Evolutionary conservation across 2,113 vertebrate species (phyloP).

Genomic region (Gobio gobio): DNA sequence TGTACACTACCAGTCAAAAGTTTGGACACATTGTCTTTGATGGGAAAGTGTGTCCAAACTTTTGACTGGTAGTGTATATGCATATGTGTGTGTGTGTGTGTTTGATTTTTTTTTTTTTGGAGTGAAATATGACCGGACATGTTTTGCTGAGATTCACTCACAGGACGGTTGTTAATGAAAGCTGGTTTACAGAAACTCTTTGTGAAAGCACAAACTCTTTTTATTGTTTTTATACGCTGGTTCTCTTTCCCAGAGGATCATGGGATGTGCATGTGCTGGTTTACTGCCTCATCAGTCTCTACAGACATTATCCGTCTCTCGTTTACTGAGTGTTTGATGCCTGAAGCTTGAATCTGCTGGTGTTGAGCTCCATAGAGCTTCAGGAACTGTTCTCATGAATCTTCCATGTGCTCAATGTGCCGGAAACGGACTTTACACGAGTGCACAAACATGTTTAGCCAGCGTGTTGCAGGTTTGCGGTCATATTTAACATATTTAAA

Average conservation of each 20-base stretch:
- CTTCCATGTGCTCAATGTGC: neutral
- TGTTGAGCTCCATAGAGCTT: neutral
- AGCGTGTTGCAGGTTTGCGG: no score
- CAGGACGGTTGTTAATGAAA: neutral
- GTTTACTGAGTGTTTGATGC: neutral
- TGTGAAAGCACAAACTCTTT: neutral
- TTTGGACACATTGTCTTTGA: no score
- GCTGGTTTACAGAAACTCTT: neutral
- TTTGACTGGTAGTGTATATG: no score
- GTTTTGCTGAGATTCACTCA: neutral
- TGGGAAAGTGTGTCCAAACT: no score
- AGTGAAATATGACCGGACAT: neutral
- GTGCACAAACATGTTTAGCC: neutral
- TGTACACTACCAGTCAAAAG: neutral
- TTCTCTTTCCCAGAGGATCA: neutral
- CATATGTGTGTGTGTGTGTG: neutral
- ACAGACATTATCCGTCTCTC: neutral
- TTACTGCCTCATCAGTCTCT: neutral
- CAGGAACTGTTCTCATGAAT: neutral
- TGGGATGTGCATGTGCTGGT: constrained; percentile 6
- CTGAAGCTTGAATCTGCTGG: neutral
- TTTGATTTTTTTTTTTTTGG: neutral
- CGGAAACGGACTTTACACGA: neutral
- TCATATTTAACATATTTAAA: no score
- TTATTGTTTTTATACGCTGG: neutral